Base-by-base conservation (phyloP, 2,888 invertebrate genomes). In the Epinotia bilunana region DNA sequence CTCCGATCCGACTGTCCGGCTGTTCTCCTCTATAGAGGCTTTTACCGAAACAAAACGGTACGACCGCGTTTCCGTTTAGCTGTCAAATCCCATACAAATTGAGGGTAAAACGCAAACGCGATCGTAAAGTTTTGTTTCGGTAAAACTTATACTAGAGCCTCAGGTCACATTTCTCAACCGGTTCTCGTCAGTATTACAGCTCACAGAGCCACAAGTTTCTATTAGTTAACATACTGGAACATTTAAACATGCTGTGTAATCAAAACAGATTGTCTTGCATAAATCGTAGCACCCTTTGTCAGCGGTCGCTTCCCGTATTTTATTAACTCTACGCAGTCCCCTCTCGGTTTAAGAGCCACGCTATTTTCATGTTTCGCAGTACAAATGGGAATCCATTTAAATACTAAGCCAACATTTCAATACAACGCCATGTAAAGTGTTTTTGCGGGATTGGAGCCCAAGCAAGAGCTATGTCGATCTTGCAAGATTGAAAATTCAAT, bases 311-410 rank as follows among this genome's bases (percentile, higher is more conserved):
- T 88, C 79, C 77, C 72, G 82, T 80, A 83, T 82, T 88, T 90
- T 89, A 84, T 84, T 86, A 91, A 85, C 86, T 91, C 93, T 93
- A 82, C 83, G 79, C 80, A 80, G 82, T 82, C 88, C 91, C 92
- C 91, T 90, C 89, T 87, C 88, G 84, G 87, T 89, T 91, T 88
- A 89, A 93, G 90, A 91, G 94, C 94, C 94, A 94, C 94, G 94
- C 94, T 92, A 94, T 94, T 94, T 94, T 92, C 94, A 92, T 94
- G 94, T 94, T 92, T 89, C 89, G 88, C 86, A 88, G 87, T 92
- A 94, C 94, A 94, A 94, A 94, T 94, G 94, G 92, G 90, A 91
- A 90, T 90, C 91, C 93, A 94, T 94, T 94, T 94, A 93, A 94
- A 94, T 93, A 92, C 93, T 90, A 88, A 89, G 90, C 90, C 90